Base-by-base conservation (phyloP, 2,113 vertebrate species). In the Lamprologus tigripictilis region DNA sequence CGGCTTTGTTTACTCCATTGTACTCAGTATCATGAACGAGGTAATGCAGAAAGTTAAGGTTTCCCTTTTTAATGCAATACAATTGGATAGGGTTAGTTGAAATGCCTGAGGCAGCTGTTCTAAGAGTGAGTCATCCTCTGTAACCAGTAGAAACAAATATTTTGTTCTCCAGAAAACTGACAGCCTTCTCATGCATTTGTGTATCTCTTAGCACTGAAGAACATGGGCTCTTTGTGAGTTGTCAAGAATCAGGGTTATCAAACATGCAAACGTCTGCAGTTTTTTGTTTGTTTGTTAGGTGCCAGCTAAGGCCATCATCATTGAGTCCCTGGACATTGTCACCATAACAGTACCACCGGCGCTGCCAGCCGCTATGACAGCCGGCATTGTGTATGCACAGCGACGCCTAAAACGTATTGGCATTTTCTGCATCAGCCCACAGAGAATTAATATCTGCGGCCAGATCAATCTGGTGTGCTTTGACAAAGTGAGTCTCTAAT, bases 271-370 rank as follows among this genome's bases (percentile, higher is more conserved):
- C 10, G 2, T 9, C n/a, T 37, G 7, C 33, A 58, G 12, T 37
- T n/a, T 71, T 87, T 42, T 10, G n/a, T 58, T 83, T 58, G 8
- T 2, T n/a, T 87, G 8, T 10, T 93, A 99, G 99, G 97, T 97
- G 88, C 86, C 97, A 49, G 96, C 95, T 73, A 92, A 92, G n/a
- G 97, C 92, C 73, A 99, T 99, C 94, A 96, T 99, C 89, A 98
- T 98, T 0, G 97, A 99, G 88, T 98, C 99, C 58, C 96, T 99
- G 81, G 99, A 99, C 95, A 99, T 99, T 14, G 98, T 99, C 93
- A 99, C 99, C 71, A 99, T 99, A 92, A 99, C 98, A 2, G 98
- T 99, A 87, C 99, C 99, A 23, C 99, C 99, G 8, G 99, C 98
- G 0, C 97, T 99, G 73, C 99, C 99, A 37, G 99, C 99, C 51